Conservation (phyloP, 1,140 invertebrate genomes). For the Asobara japonica region DNA sequence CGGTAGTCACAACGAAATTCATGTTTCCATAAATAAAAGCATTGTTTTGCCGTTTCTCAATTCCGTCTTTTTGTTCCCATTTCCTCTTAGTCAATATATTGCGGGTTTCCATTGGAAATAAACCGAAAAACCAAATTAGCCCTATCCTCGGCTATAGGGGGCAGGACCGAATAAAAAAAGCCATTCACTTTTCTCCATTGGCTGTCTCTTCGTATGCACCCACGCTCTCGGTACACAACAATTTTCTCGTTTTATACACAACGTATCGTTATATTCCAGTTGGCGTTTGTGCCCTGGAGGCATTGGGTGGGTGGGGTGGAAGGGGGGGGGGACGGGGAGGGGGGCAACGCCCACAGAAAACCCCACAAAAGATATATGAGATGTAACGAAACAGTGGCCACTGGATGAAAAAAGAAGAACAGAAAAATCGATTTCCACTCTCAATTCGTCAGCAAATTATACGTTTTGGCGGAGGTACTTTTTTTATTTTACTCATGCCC, state of each 20-base stretch:
- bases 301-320: background rate
- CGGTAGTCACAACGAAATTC: constrained; percentile 3
- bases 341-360: constrained; percentile 60
- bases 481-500: constrained; percentile 31
- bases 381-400: constrained; percentile 63
- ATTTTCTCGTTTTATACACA: constrained; percentile 14
- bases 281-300: constrained; percentile 59
- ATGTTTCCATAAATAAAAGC: background rate
- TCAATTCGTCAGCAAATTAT: constrained; percentile 57
- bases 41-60: background rate
- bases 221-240: constrained; percentile 10
- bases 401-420: constrained; percentile 30
- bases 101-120: background rate
- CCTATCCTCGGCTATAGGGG: background rate
- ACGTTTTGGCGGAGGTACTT: constrained; percentile 56
- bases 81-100: background rate
- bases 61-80: background rate
- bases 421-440: constrained; percentile 60
- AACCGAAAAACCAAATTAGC: constrained; percentile 14
- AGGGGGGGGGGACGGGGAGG: constrained; percentile 31
- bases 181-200: constrained; percentile 8
- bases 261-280: constrained; percentile 47
- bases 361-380: constrained; percentile 66
- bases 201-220: constrained; percentile 8
- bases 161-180: background rate